Evolutionary conservation across 2,888 invertebrate genomes (phyloP).

Genomic region (Epinotia demarniana): DNA sequence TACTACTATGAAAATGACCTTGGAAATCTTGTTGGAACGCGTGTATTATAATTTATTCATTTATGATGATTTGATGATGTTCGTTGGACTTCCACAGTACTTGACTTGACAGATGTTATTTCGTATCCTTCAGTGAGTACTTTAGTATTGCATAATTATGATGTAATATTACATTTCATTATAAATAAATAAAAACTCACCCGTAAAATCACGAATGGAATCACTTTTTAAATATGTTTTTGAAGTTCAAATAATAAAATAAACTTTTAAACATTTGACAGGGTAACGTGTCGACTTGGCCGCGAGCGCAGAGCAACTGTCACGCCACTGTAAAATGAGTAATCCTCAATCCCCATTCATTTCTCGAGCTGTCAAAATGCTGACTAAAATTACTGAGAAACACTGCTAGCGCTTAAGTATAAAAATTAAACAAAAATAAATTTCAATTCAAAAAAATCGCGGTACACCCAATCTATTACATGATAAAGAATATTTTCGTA

Average conservation of each 20-base stretch:
- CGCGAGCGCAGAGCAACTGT: constrained; percentile 12
- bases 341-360: constrained; percentile 9
- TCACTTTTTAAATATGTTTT: constrained; percentile 21
- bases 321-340: constrained; percentile 6
- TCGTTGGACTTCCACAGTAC: too few species aligned
- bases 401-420: constrained; percentile 10
- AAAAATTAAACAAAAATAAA: constrained; percentile 30
- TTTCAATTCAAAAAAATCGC: background rate
- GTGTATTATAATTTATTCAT: constrained; percentile 20
- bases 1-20: background rate
- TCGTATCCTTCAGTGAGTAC: background rate
- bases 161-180: background rate
- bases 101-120: background rate
- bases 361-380: constrained; percentile 34
- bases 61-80: constrained; percentile 1
- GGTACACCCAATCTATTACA: background rate
- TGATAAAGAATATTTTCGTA: background rate
- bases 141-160: constrained; percentile 13
- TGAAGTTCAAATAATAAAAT: constrained; percentile 9
- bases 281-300: background rate
- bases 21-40: background rate
- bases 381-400: constrained; percentile 36
- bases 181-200: constrained; percentile 13
- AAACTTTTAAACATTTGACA: constrained; percentile 26
- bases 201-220: background rate